phyloP scores from a whole-genome alignment of 2,113 vertebrate genomes.

The Catharus bicknelli region DNA sequence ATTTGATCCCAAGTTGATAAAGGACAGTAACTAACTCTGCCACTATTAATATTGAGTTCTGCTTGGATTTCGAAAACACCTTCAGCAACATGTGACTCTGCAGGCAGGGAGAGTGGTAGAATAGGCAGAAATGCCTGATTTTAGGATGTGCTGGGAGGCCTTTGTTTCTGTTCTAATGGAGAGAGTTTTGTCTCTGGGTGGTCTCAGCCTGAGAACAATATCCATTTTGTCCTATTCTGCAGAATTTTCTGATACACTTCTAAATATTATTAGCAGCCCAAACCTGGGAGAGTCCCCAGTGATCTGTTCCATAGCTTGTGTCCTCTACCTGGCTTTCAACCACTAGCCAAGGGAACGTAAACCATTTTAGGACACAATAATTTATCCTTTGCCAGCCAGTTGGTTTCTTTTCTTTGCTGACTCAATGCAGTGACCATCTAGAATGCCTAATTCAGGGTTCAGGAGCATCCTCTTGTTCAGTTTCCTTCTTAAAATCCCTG shows the following conservation, averaged over 20 bases:
- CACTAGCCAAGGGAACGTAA: slow-evolving; percentile 42
- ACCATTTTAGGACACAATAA: slow-evolving; percentile 70
- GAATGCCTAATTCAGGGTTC: slow-evolving; percentile 67
- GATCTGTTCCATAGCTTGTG: slow-evolving; percentile 57
- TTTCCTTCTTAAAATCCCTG: slow-evolving; percentile 32
- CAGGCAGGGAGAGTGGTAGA: not conserved
- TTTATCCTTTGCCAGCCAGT: slow-evolving; percentile 40
- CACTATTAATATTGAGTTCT: not conserved
- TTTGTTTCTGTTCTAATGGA: not conserved
- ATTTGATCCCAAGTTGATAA: slow-evolving; percentile 22
- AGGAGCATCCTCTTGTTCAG: slow-evolving; percentile 50
- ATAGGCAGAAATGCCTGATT: not conserved
- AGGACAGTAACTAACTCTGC: slow-evolving; percentile 13
- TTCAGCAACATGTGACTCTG: not conserved
- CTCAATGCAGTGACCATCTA: slow-evolving; percentile 32
- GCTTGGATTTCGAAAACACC: not conserved
- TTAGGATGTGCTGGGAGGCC: not conserved
- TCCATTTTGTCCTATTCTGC: not conserved
- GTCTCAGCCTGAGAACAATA: not conserved
- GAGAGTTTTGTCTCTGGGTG: not conserved
- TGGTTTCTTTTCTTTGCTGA: slow-evolving; percentile 53
- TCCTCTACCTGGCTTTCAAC: slow-evolving; percentile 72
- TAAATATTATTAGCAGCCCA: slow-evolving; percentile 50
- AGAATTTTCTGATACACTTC: slow-evolving; percentile 13
- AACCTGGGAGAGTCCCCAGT: slow-evolving; percentile 40